A percentile compares a stretch with the other conserved stretches of the same genome.
Conservation (phyloP, 2,888 invertebrate genomes). For the Lepetodrilus schrolli region DNA sequence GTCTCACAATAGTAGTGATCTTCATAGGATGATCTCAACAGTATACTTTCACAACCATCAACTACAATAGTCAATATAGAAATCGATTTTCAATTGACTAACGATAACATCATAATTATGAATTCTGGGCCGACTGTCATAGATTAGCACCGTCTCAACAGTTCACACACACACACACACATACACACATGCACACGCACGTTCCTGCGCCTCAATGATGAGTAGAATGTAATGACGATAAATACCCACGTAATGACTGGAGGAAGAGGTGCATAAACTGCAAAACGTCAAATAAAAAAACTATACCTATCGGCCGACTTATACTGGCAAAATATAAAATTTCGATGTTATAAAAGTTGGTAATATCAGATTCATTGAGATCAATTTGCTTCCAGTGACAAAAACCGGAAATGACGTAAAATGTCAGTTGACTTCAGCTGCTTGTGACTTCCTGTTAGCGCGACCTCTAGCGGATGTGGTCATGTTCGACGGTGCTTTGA, state of each 20-base stretch:
- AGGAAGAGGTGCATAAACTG: slow-evolving; percentile 11
- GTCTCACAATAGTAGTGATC: too few species aligned
- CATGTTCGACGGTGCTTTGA: not conserved
- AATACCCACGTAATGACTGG: slow-evolving; percentile 21
- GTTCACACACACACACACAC: slow-evolving; percentile 9
- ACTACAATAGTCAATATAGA: too few species aligned
- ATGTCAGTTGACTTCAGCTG: slow-evolving; percentile 12
- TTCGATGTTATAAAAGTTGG: slow-evolving; percentile 19
- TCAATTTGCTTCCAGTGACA: slow-evolving; percentile 13
- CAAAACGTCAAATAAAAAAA: slow-evolving; percentile 17
- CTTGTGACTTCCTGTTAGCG: slow-evolving; percentile 16
- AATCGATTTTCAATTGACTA: too few species aligned
- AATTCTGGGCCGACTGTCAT: not conserved
- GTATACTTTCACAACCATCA: too few species aligned
- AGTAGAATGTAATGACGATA: not conserved
- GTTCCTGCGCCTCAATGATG: not conserved
- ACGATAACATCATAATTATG: not conserved
- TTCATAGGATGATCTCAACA: too few species aligned
- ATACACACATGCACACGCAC: slow-evolving; percentile 4
- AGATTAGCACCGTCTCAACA: not conserved
- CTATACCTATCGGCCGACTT: slow-evolving; percentile 8
- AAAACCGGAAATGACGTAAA: slow-evolving; percentile 10
- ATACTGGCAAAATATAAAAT: slow-evolving; percentile 24
- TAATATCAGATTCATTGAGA: slow-evolving; percentile 19
- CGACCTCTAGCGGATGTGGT: not conserved